phyloP scores from a whole-genome alignment of 1,140 invertebrate species.

The Rhyzopertha dominica region DNA sequence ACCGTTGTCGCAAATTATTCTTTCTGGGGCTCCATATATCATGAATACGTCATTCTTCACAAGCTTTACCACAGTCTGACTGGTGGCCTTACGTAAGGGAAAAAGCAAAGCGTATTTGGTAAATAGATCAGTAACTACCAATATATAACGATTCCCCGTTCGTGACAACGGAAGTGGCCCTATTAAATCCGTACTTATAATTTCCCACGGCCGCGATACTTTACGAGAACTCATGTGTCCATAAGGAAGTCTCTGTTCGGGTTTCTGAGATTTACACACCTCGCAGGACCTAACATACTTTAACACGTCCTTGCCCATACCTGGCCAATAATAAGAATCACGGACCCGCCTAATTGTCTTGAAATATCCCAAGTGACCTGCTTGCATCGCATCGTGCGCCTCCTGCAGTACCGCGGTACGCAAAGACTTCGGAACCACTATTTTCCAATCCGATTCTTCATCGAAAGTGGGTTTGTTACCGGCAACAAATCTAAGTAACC shows the following conservation, averaged over 20 bases:
- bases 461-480: too few relatives aligned
- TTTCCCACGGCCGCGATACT: constrained; percentile 9
- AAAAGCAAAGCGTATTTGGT: too few relatives aligned
- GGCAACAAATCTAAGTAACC: too few relatives aligned
- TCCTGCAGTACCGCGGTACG: constrained; percentile 20
- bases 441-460: too few relatives aligned
- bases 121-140: constrained; percentile 34
- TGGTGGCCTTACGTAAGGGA: too few relatives aligned
- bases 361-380: constrained; percentile 33
- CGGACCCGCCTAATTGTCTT: constrained; percentile 24
- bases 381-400: constrained; percentile 24
- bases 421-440: constrained; percentile 13
- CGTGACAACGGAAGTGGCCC: constrained; percentile 26
- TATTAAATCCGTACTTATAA: constrained; percentile 38
- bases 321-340: constrained; percentile 33
- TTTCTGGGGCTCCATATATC: too few relatives aligned
- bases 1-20: too few relatives aligned
- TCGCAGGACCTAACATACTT: constrained; percentile 19
- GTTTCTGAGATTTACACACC: constrained; percentile 12
- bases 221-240: constrained; percentile 7
- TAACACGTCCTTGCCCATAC: constrained; percentile 20
- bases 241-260: not conserved
- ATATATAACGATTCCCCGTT: constrained; percentile 31
- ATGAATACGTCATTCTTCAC: too few relatives aligned
- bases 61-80: too few relatives aligned